Evolutionary conservation across 2,797 vertebrate species (phyloP), one percentile per base, ranked within the genome.

Genomic region (Mastacembelus armatus): DNA sequence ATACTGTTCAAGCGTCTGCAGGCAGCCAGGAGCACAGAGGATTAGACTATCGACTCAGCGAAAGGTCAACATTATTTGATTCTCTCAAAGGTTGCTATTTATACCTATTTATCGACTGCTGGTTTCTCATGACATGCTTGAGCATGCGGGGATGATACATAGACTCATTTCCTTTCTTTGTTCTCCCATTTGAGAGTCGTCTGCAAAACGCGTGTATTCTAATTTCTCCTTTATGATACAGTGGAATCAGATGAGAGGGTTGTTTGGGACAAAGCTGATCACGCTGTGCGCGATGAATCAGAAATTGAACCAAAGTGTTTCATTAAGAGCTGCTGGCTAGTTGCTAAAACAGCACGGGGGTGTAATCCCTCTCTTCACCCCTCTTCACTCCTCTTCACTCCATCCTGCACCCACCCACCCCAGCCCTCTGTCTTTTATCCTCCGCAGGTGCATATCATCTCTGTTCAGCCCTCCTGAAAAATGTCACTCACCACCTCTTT

Each of bases 11-110:
- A 76, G 80, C 66, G 69, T 79, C 81, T 4, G 39, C 78, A 76
- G 70, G 79, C 85, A 71, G 74, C 56, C 57, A 15, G 56, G 47
- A 76, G 84, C 76, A 29, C 77, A 49, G 54, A 78, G 85, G 83
- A 88, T 90, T 85, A 84, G 78, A 43, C 61, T 50, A 83, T 86
- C 75, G 81, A 81, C 86, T 71, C 39, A 64, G 60, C 45, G 45
- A 91, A 92, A 92, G 91, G 89, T 90, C 89, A 88, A 84, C 75
- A 69, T 72, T 85, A 81, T 90, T 90, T 89, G 87, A 90, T 90
- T 90, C 85, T 81, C 83, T 88, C 85, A 89, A 88, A 89, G 87
- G 88, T 90, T 88, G 71, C 82, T 89, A 74, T 88, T 90, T 88
- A 87, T 90, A 87, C 75, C 75, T 81, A 66, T 82, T 87, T 86